A percentile compares a stretch with the other conserved stretches of the same genome.
phyloP scores from a whole-genome alignment of 1,140 invertebrate species.

The Xylocopa sonorina region DNA sequence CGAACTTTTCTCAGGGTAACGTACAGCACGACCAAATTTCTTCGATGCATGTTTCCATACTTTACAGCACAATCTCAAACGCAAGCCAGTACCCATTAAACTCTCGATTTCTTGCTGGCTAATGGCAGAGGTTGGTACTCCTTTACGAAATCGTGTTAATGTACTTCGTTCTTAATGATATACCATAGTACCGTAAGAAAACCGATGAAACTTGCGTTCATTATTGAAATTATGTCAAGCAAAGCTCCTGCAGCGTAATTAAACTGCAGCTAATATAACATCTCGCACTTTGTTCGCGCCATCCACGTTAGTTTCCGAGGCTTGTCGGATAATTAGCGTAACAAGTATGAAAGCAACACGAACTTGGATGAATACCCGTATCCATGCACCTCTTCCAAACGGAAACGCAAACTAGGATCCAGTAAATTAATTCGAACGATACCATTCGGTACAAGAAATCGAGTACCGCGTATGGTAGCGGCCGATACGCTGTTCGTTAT shows the following conservation, averaged over 20 bases:
- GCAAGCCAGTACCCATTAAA: conserved; percentile 16
- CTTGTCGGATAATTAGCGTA: conserved; percentile 15
- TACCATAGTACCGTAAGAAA: background rate
- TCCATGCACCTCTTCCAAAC: too few relatives aligned
- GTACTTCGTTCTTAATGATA: background rate
- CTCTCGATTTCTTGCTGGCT: background rate
- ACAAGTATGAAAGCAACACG: background rate
- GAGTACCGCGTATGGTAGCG: too few relatives aligned
- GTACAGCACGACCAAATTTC: background rate
- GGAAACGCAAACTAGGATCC: too few relatives aligned
- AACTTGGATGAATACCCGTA: too few relatives aligned
- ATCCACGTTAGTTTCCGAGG: conserved; percentile 17
- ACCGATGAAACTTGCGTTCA: background rate
- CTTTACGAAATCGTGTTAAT: background rate
- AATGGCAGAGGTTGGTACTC: background rate
- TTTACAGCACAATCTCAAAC: conserved; percentile 12
- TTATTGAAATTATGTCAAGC: background rate
- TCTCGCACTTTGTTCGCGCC: background rate
- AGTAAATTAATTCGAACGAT: too few relatives aligned
- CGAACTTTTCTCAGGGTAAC: too few relatives aligned
- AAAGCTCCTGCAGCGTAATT: background rate
- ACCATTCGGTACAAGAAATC: too few relatives aligned
- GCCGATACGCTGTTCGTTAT: too few relatives aligned
- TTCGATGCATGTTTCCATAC: too few relatives aligned
- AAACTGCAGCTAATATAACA: background rate